These are phyloP conservation scores for Timema podura DNA, from an alignment of 2,888 invertebrate genomes.

Conservation along the genomic window DNA sequence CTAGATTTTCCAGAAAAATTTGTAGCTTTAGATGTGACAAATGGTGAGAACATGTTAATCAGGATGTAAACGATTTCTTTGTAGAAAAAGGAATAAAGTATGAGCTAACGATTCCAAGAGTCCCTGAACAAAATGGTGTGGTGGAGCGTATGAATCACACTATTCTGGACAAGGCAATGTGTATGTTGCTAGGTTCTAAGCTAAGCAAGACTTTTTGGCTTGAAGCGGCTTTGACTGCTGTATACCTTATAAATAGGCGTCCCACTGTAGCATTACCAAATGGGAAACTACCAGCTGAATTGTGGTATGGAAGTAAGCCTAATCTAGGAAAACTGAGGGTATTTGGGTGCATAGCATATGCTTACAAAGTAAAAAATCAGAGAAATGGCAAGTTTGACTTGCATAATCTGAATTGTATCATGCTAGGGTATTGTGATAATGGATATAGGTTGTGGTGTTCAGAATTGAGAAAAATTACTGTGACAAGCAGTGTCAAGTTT, in stretches of 20 bases:
- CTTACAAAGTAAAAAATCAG: conserved; percentile 8
- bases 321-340: neutral
- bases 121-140: conserved; percentile 7
- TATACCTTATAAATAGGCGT: neutral
- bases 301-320: conserved; percentile 9
- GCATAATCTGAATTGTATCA: neutral
- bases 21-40: conserved; percentile 10
- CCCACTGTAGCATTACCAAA: neutral
- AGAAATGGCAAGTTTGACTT: neutral
- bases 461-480: neutral
- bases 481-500: neutral
- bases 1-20: neutral
- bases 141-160: conserved; percentile 3
- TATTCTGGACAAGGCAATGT: conserved; percentile 2
- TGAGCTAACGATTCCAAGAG: neutral
- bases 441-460: conserved; percentile 10
- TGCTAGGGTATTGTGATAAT: conserved; percentile 10
- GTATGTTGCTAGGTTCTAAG: conserved; percentile 9
- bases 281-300: conserved; percentile 11
- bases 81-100: conserved; percentile 9
- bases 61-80: conserved; percentile 5
- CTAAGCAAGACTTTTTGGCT: conserved; percentile 1
- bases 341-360: conserved; percentile 10
- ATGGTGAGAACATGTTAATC: neutral
- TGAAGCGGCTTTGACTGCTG: conserved; percentile 7